phyloP scores from a whole-genome alignment of 2,797 vertebrate species.

The Esox masquinongy region DNA sequence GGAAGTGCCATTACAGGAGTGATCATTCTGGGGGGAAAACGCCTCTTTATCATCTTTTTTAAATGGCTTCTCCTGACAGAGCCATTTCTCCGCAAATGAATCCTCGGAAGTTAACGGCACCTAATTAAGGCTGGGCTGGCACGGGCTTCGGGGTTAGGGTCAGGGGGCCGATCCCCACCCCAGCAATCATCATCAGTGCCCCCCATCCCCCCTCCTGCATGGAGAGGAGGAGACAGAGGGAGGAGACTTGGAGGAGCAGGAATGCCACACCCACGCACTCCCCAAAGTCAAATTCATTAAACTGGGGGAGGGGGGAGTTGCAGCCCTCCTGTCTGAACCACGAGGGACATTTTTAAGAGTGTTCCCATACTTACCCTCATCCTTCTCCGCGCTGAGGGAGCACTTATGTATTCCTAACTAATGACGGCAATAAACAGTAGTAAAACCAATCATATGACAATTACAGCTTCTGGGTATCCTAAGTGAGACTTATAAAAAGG shows the following conservation, averaged over 20 bases:
- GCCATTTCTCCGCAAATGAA: slow-evolving; percentile 77
- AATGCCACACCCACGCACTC: slow-evolving; percentile 22
- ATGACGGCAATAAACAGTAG: slow-evolving; percentile 61
- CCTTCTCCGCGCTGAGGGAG: slow-evolving; percentile 23
- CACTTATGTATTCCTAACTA: slow-evolving; percentile 57
- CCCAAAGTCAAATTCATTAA: slow-evolving; percentile 81
- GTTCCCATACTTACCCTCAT: slow-evolving; percentile 31
- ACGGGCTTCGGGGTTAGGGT: slow-evolving; percentile 69
- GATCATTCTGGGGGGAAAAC: slow-evolving; percentile 65
- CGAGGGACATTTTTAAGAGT: slow-evolving; percentile 48
- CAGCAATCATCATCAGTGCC: slow-evolving; percentile 58
- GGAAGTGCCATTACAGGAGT: slow-evolving; percentile 77
- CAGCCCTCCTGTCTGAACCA: slow-evolving; percentile 29
- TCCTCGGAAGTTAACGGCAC: slow-evolving; percentile 73
- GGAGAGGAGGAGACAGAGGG: slow-evolving; percentile 36
- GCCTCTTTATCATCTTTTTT: slow-evolving; percentile 79
- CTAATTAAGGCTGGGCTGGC: slow-evolving; percentile 83
- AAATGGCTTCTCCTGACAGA: slow-evolving; percentile 75
- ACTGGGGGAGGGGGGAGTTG: slow-evolving; percentile 34
- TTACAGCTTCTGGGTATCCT: slow-evolving; percentile 63
- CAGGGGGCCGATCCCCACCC: slow-evolving; percentile 64
- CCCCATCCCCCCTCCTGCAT: slow-evolving; percentile 41
- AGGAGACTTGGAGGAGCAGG: slow-evolving; percentile 17
- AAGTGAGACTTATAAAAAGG: slow-evolving; percentile 58
- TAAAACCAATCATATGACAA: slow-evolving; percentile 72